These are phyloP conservation scores for Actinernus sp. DNA, from an alignment of 92 coral and sea anemone species.

Conservation along the genomic window DNA sequence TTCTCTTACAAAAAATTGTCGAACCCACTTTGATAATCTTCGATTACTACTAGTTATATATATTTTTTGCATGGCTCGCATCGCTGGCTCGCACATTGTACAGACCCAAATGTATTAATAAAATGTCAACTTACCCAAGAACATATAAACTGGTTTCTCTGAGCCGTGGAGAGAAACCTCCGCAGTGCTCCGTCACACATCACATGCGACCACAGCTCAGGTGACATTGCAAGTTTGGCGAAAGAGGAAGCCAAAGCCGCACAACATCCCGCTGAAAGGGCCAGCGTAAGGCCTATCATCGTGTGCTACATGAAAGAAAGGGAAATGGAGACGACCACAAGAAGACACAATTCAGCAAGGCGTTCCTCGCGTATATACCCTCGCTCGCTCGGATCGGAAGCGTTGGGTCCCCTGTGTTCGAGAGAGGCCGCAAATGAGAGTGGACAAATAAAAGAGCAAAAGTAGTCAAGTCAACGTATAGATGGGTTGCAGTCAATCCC, in stretches of 20 bases:
- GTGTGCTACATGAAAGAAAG: not conserved
- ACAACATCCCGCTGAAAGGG: slow-evolving; percentile 84
- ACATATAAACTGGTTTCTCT: not conserved
- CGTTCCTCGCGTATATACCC: not conserved
- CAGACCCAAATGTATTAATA: not conserved
- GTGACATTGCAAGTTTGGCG: slow-evolving; percentile 96
- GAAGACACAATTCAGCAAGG: not conserved
- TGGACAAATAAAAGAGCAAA: no score
- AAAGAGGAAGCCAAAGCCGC: slow-evolving; percentile 93
- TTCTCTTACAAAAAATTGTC: no score
- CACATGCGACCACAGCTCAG: slow-evolving; percentile 47
- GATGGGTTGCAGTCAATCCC: no score
- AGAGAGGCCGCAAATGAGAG: no score
- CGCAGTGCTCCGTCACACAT: slow-evolving; percentile 64
- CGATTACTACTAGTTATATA: no score
- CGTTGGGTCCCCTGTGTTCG: no score
- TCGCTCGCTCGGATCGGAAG: no score
- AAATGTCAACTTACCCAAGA: slow-evolving; percentile 5
- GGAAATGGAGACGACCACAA: not conserved
- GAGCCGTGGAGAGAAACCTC: no score
- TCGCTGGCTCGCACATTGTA: no score
- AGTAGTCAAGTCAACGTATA: no score
- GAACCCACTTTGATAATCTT: no score
- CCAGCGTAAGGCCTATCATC: slow-evolving; percentile 82
- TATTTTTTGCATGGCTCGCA: no score